Conservation (phyloP, 1,140 invertebrate species). For the Drosophila seguyi region DNA sequence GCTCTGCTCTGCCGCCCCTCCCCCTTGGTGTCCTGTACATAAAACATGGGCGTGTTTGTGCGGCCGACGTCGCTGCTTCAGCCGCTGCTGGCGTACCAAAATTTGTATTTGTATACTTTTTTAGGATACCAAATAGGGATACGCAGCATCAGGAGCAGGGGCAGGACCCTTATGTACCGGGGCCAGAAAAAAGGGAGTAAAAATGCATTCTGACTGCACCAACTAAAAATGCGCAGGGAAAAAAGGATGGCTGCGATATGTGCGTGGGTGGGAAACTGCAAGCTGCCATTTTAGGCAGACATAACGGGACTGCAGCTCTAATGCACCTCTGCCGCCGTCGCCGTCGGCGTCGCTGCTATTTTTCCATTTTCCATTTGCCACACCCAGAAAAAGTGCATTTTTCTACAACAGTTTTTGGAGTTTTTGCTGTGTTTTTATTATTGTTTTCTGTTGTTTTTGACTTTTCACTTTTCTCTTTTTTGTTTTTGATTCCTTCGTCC, state of each 20-base stretch:
- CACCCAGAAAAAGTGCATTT: conserved; percentile 83
- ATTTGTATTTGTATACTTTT: conserved; percentile 79
- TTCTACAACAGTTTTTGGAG: conserved; percentile 73
- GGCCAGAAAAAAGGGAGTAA: conserved; percentile 54
- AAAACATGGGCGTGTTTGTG: conserved; percentile 84
- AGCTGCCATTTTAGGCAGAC: conserved; percentile 62
- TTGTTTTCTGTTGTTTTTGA: conserved; percentile 37
- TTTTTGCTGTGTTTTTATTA: conserved; percentile 58
- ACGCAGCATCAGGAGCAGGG: conserved; percentile 32
- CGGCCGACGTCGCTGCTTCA: conserved; percentile 52
- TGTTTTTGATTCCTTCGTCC: conserved; percentile 36
- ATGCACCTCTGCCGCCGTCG: conserved; percentile 64
- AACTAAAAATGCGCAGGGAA: conserved; percentile 74
- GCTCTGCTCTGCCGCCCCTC: conserved; percentile 35
- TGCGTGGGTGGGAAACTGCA: conserved; percentile 51
- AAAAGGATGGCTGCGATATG: conserved; percentile 14
- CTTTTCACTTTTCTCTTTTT: conserved; percentile 18
- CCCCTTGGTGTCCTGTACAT: conserved; percentile 63
- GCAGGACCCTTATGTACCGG: conserved; percentile 48
- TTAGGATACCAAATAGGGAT: conserved; percentile 84
- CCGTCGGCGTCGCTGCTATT: conserved; percentile 21
- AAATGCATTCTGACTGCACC: conserved; percentile 77
- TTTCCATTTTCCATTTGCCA: conserved; percentile 61
- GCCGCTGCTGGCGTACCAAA: conserved; percentile 71
- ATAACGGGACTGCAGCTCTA: conserved; percentile 64